Conservation (phyloP, 2,113 vertebrate genomes). For the Thalassarche chlororhynchos region DNA sequence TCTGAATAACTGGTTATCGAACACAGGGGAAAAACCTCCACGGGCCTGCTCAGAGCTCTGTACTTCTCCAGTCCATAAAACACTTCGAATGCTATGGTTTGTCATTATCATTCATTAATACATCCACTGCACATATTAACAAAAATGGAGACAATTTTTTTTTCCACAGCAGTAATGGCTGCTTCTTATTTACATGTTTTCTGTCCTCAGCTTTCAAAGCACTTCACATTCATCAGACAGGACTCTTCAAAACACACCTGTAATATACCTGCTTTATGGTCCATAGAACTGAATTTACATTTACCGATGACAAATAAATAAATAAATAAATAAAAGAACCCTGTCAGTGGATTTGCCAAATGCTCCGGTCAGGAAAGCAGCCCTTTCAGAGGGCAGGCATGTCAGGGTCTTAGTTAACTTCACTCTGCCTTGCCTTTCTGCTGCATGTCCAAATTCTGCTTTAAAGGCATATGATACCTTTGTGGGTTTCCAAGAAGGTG, state of each 20-base stretch:
- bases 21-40: background rate
- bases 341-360: background rate
- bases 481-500: background rate
- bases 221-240: background rate
- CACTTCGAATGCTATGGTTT: background rate
- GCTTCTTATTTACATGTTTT: background rate
- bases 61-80: background rate
- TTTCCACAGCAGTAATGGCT: background rate
- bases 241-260: background rate
- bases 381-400: background rate
- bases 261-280: too few species aligned
- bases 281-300: background rate
- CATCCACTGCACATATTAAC: background rate
- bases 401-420: background rate
- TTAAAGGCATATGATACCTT: accelerated
- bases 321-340: background rate
- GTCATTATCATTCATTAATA: background rate
- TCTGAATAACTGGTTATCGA: background rate
- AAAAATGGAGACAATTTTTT: background rate
- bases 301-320: background rate
- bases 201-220: background rate
- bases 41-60: background rate
- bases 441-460: background rate
- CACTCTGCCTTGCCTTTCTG: background rate
- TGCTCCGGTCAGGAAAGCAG: background rate